Conservation (phyloP, 1,140 invertebrate genomes). For the Trissolcus basalis region DNA sequence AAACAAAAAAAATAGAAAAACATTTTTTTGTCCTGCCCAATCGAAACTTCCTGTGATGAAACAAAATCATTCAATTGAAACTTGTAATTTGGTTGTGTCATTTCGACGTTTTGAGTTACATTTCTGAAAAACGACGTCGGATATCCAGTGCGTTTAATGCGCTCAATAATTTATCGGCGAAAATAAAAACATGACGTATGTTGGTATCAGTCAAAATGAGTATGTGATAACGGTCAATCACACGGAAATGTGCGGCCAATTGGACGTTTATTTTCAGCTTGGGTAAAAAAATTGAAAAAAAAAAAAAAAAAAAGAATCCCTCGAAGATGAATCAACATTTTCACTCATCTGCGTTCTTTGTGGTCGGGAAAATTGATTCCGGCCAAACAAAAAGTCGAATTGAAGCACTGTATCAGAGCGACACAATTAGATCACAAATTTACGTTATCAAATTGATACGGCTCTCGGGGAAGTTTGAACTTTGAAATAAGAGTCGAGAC, state of each 20-base stretch:
- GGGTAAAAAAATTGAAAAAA: too few species aligned
- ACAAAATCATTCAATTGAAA: not conserved
- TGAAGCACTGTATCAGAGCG: conserved; percentile 34
- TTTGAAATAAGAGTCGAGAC: conserved; percentile 37
- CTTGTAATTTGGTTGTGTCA: conserved; percentile 21
- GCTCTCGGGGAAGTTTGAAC: conserved; percentile 37
- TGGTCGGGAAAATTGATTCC: too few species aligned
- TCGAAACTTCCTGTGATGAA: too few species aligned
- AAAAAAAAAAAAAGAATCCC: too few species aligned
- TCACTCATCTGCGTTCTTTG: too few species aligned
- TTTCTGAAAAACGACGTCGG: conserved; percentile 23
- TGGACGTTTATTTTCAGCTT: too few species aligned
- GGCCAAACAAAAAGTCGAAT: too few species aligned
- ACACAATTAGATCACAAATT: conserved; percentile 41
- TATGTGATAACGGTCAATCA: conserved; percentile 10
- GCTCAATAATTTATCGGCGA: conserved; percentile 18
- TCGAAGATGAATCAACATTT: too few species aligned
- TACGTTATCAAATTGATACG: conserved; percentile 55
- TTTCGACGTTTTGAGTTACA: conserved; percentile 17
- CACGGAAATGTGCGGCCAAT: too few species aligned
- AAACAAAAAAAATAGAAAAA: too few species aligned
- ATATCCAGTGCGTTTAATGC: conserved; percentile 24
- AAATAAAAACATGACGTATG: conserved; percentile 10
- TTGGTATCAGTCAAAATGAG: conserved; percentile 18
- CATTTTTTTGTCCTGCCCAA: too few species aligned